A percentile compares a stretch with the other conserved stretches of the same genome.
These are phyloP conservation scores for Ceriagrion tenellum DNA, from an alignment of 2,888 invertebrate species.

Conservation along the genomic window DNA sequence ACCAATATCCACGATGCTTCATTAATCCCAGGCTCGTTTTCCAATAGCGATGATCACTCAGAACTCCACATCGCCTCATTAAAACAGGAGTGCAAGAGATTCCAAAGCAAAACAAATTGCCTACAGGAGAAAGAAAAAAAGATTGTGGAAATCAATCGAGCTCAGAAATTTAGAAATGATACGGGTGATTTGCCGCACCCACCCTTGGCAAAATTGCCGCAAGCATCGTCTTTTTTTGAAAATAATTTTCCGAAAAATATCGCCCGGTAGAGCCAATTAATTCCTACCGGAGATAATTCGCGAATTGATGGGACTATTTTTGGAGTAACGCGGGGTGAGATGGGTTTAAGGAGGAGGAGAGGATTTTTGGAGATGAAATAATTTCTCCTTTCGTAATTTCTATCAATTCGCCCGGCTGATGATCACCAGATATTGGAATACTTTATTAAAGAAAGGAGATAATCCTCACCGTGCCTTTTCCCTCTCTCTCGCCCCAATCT, in stretches of 20 bases:
- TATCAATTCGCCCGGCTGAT: conserved; percentile 8
- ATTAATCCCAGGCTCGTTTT: too few species aligned
- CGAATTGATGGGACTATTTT: conserved; percentile 45
- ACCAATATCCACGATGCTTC: too few species aligned
- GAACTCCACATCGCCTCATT: too few species aligned
- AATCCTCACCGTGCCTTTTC: not conserved
- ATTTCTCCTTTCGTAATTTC: conserved; percentile 24
- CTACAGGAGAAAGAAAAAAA: not conserved
- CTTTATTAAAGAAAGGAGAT: conserved; percentile 41
- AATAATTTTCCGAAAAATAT: not conserved
- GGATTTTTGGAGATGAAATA: conserved; percentile 24
- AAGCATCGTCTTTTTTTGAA: not conserved
- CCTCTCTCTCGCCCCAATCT: not conserved
- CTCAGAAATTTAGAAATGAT: not conserved
- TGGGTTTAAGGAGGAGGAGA: not conserved
- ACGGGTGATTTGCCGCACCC: not conserved
- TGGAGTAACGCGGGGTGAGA: not conserved
- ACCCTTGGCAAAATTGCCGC: not conserved
- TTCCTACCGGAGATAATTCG: not conserved
- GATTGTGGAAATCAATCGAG: not conserved
- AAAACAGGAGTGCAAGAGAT: not conserved
- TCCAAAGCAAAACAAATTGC: not conserved
- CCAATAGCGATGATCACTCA: too few species aligned
- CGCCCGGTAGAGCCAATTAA: not conserved
- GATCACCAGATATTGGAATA: conserved; percentile 51